Evolutionary conservation across 1,140 invertebrate species (phyloP).

Genomic region (Drosophila ohnishii): DNA sequence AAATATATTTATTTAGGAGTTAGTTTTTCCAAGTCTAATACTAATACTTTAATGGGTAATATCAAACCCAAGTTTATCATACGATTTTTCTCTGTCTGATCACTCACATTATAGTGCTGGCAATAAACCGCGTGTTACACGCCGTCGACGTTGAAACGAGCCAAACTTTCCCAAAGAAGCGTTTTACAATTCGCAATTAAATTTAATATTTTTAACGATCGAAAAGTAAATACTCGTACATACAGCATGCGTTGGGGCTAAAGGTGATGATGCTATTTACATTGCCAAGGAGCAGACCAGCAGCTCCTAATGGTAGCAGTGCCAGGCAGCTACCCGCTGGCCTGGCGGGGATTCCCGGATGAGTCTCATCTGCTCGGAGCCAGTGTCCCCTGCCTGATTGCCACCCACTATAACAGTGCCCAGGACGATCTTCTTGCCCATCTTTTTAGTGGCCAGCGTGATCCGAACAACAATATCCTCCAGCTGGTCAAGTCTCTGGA

Average conservation of each 20-base stretch:
- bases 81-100: constrained; percentile 3
- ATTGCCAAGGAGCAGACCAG: constrained; percentile 20
- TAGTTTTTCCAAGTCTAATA: too few species aligned
- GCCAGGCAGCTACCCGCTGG: constrained; percentile 72
- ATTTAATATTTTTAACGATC: constrained; percentile 51
- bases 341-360: constrained; percentile 55
- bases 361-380: constrained; percentile 57
- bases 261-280: constrained; percentile 35
- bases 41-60: not conserved
- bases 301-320: constrained; percentile 58
- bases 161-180: constrained; percentile 43
- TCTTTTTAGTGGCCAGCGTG: constrained; percentile 77
- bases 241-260: constrained; percentile 9
- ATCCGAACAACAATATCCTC: constrained; percentile 67
- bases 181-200: constrained; percentile 43
- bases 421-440: constrained; percentile 85
- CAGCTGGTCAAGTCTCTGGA: constrained; percentile 61
- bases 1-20: not conserved
- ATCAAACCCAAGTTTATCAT: not conserved
- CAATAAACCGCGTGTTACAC: constrained; percentile 51
- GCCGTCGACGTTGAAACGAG: constrained; percentile 43
- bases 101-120: constrained; percentile 11
- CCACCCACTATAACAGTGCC: constrained; percentile 66
- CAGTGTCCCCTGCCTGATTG: constrained; percentile 42
- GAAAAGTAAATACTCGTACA: constrained; percentile 35